Conservation (phyloP, 2,797 vertebrate species). For the Sebastes steindachneri region DNA sequence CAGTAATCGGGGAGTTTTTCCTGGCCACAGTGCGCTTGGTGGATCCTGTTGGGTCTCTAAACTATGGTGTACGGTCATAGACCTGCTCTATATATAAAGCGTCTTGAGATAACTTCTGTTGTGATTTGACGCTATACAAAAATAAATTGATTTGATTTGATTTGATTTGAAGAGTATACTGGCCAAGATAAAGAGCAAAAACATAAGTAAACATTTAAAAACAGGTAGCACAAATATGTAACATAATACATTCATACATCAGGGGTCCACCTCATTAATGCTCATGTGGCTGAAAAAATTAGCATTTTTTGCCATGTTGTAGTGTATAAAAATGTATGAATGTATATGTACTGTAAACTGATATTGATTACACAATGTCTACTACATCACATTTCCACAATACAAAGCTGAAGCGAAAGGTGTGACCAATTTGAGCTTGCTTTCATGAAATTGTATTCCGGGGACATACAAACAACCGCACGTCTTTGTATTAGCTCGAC, state of each 20-base stretch:
- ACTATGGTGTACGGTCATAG: too few species aligned
- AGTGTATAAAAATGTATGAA: neutral
- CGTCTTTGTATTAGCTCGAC: constrained; percentile 12
- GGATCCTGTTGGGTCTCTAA: too few species aligned
- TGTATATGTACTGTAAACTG: neutral
- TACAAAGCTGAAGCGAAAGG: neutral
- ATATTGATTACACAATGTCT: neutral
- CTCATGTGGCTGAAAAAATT: too few species aligned
- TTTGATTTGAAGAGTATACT: neutral
- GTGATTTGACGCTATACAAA: too few species aligned
- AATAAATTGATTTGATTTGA: too few species aligned
- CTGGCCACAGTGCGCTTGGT: too few species aligned
- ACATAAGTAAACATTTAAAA: neutral
- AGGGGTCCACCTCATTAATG: too few species aligned
- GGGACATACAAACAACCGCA: neutral
- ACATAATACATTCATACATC: neutral
- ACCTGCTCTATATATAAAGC: too few species aligned
- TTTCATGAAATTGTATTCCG: neutral
- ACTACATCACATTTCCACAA: neutral
- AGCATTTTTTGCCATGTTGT: neutral
- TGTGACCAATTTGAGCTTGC: neutral
- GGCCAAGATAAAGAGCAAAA: neutral
- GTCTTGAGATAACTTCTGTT: too few species aligned
- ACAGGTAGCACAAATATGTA: neutral
- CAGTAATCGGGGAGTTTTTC: too few species aligned